Conservation (phyloP, 2,797 vertebrate species). For the Apodemus agrarius region DNA sequence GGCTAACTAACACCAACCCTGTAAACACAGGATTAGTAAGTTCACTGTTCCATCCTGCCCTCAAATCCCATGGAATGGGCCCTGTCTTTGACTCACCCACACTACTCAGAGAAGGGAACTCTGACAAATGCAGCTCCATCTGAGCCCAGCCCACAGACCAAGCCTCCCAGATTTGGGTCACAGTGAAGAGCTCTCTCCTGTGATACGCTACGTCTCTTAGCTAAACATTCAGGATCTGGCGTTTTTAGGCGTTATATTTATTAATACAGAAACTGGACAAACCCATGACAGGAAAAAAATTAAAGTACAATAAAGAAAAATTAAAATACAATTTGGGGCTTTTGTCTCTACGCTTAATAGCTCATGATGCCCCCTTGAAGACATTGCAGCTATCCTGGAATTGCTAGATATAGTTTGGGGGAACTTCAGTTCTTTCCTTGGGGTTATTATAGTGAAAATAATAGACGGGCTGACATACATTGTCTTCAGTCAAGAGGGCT, state of each 20-base stretch:
- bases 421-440: not conserved
- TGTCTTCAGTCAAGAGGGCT: not conserved
- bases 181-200: not conserved
- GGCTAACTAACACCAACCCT: not conserved
- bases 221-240: not conserved
- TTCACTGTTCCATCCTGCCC: not conserved
- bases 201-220: not conserved
- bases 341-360: not conserved
- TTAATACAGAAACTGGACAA: not conserved
- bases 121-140: not conserved
- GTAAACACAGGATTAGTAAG: not conserved
- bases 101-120: not conserved
- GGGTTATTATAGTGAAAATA: not conserved
- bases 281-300: not conserved
- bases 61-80: too few species aligned
- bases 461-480: not conserved
- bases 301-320: not conserved
- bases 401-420: not conserved
- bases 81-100: not conserved
- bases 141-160: not conserved
- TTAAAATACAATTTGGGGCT: not conserved
- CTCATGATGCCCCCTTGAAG: not conserved
- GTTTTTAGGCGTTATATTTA: not conserved
- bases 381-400: not conserved
- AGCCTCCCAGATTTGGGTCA: not conserved